Conservation (phyloP, 2,888 invertebrate genomes). For the Xestoiulus laeticollis region DNA sequence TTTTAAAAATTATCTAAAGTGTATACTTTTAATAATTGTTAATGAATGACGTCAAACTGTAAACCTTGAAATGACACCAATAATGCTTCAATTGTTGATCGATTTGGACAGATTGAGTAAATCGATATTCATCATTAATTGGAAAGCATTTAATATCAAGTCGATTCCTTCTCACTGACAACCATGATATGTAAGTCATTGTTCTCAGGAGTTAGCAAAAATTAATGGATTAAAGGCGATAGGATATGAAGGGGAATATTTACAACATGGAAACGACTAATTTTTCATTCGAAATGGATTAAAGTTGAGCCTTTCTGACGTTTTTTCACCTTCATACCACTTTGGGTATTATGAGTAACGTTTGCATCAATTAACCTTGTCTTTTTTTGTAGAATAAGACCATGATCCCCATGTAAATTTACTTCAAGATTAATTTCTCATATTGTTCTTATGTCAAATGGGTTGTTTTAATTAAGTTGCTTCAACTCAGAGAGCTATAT, state of each 20-base stretch:
- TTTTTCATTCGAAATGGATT: neutral
- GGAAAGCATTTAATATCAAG: too few species aligned
- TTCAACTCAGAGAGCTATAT: neutral
- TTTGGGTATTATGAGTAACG: neutral
- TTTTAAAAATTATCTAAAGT: too few species aligned
- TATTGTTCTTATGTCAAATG: neutral
- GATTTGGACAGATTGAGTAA: too few species aligned
- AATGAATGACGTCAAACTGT: too few species aligned
- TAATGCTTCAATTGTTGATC: too few species aligned
- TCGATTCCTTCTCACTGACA: neutral
- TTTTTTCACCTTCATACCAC: constrained; percentile 21
- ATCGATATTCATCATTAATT: too few species aligned
- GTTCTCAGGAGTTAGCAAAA: neutral
- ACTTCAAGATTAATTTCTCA: neutral
- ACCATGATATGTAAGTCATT: neutral
- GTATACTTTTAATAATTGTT: too few species aligned
- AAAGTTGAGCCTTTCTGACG: neutral
- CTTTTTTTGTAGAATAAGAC: neutral
- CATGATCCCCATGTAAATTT: neutral
- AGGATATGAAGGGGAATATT: neutral
- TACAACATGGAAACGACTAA: neutral
- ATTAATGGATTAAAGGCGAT: neutral
- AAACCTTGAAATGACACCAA: too few species aligned
- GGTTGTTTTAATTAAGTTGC: neutral
- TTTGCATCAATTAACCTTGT: constrained; percentile 1